Evolutionary conservation across 2,797 vertebrate genomes (phyloP).

Genomic region (Poecilia gillii): DNA sequence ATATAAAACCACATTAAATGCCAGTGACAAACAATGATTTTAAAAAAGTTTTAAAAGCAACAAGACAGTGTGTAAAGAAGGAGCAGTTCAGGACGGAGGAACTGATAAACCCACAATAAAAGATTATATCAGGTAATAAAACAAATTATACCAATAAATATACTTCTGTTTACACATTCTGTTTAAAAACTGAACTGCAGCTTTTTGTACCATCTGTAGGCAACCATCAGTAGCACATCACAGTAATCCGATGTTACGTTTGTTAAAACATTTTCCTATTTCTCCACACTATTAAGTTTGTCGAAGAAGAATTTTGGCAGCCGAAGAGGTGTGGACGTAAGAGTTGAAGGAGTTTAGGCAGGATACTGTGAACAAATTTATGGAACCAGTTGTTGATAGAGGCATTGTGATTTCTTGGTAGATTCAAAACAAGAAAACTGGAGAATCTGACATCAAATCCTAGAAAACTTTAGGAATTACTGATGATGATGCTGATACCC

Average conservation of each 20-base stretch:
- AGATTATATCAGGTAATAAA: background rate
- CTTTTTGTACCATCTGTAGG: background rate
- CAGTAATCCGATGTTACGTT: background rate
- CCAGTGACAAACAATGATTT: background rate
- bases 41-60: background rate
- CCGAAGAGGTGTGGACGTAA: background rate
- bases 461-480: background rate
- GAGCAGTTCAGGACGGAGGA: background rate
- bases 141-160: background rate
- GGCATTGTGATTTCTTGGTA: background rate
- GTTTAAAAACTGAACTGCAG: background rate
- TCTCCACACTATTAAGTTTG: too few relatives aligned
- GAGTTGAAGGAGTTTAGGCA: background rate
- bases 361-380: background rate
- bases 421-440: background rate
- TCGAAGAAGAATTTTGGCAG: too few relatives aligned
- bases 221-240: background rate
- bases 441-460: background rate
- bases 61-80: background rate
- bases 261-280: background rate
- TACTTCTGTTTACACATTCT: background rate
- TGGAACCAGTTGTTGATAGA: background rate
- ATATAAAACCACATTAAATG: background rate
- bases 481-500: background rate
- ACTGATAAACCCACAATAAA: background rate